Conservation (phyloP, 2,797 vertebrate species). For the Micropoecilia bifurca region DNA sequence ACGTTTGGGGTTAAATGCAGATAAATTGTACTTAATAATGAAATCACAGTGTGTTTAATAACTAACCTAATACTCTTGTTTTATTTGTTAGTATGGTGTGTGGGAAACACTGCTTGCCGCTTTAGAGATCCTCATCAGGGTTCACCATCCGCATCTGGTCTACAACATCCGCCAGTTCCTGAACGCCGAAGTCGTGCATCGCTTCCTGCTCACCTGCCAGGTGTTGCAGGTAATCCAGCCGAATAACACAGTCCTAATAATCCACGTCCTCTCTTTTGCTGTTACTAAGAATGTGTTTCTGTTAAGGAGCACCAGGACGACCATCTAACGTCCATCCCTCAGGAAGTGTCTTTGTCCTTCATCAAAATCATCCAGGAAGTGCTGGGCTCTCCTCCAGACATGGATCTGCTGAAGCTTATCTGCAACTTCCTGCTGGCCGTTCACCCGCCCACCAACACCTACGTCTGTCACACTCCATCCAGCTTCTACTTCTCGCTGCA, state of each 20-base stretch:
- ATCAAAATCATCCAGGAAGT: slow-evolving; percentile 99
- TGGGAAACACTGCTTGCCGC: slow-evolving; percentile 93
- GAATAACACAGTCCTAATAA: background rate
- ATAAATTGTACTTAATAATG: background rate
- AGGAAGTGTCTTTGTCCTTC: slow-evolving; percentile 93
- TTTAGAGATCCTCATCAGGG: slow-evolving; percentile 94
- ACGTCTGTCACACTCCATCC: slow-evolving; percentile 96
- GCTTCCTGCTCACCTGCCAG: slow-evolving; percentile 94
- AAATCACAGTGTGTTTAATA: background rate
- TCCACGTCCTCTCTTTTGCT: background rate
- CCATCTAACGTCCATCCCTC: slow-evolving; percentile 89
- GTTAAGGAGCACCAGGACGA: slow-evolving; percentile 93
- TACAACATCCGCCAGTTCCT: slow-evolving; percentile 95
- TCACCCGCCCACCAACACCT: slow-evolving; percentile 98
- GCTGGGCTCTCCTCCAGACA: slow-evolving; percentile 94
- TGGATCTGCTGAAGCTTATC: slow-evolving; percentile 91
- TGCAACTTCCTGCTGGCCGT: slow-evolving; percentile 97
- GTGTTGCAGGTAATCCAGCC: slow-evolving; percentile 90
- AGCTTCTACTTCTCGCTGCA: slow-evolving; percentile 98
- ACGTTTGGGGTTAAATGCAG: background rate
- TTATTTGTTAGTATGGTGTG: slow-evolving; percentile 85
- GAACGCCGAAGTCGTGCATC: slow-evolving; percentile 92
- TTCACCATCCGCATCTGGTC: slow-evolving; percentile 91
- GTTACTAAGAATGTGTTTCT: slow-evolving; percentile 16
- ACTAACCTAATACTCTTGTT: slow-evolving; percentile 4